Percentiles rank a stretch among this genome's conserved stretches.
Evolutionary conservation across 2,113 vertebrate genomes (phyloP).

Genomic region (Chamaea fasciata): DNA sequence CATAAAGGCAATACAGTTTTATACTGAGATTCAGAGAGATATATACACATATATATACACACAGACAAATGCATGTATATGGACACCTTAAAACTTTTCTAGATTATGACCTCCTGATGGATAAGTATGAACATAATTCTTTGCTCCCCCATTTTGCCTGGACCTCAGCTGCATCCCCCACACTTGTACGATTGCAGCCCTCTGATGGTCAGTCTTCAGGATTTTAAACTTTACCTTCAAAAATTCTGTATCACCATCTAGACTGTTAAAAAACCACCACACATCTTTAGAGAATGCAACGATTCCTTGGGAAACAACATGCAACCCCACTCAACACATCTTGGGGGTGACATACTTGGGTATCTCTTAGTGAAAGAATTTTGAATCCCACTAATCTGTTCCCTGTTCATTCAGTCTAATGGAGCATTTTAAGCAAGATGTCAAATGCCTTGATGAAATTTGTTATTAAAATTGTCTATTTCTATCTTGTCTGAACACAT

Average conservation of each 20-base stretch:
- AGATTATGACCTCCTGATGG: not conserved
- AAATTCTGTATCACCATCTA: not conserved
- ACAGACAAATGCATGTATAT: fast-evolving
- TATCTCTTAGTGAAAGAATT: not conserved
- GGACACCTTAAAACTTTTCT: not conserved
- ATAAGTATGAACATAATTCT: not conserved
- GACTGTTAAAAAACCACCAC: not conserved
- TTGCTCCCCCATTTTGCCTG: not conserved
- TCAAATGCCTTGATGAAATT: not conserved
- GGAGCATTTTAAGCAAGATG: not conserved
- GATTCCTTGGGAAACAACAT: not conserved
- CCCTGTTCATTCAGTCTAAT: not conserved
- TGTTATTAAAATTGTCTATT: not conserved
- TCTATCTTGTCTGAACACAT: not conserved
- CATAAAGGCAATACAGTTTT: not conserved
- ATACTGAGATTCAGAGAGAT: not conserved
- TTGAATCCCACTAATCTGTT: not conserved
- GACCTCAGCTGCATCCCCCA: not conserved
- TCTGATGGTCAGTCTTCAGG: not conserved
- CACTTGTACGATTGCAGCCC: not conserved
- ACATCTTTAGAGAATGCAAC: not conserved
- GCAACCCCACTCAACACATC: not conserved
- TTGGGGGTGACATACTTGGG: not conserved
- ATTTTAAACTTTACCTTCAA: not conserved
- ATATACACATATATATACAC: fast-evolving